Evolutionary conservation across 2,113 vertebrate genomes (phyloP), one percentile per base, ranked within the genome.

Genomic region (Chlorodrepanis virens): DNA sequence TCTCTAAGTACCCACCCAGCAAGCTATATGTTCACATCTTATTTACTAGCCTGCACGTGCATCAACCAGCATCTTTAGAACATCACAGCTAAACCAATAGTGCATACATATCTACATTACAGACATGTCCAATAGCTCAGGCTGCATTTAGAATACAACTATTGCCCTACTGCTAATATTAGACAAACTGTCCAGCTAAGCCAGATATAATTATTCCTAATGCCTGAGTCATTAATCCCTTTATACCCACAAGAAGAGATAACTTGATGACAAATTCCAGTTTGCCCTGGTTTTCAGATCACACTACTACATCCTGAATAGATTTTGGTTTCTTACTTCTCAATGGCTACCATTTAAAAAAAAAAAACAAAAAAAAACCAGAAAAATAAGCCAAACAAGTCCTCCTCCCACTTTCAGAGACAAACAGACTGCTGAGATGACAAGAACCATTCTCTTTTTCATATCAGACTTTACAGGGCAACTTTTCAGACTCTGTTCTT

Each of bases 261-360:
- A 91, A 92, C 64, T 44, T 78, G 90, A 93, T 90, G 76, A 53
- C 65, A 93, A 95, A 94, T 84, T 93, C 69, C 44, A 92, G 52
- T 87, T 89, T 71, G 56, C 67, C 65, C 85, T 89, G 56, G 14
- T 89, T 94, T 93, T 90, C 4, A 3, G 44, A 92, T 75, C 47
- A 83, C 31, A 45, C 24, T 68, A 4, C 50, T 50, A 68, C 19
- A 63, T 39, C n/a, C 60, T n/a, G 9, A 92, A 60, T 12, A 83
- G 20, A 44, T 90, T 82, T 86, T 80, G 29, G 33, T 39, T 84
- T 72, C 28, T 14, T 49, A 54, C 47, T 77, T 83, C 63, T 91
- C 35, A 71, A 9, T 37, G 14, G 54, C 25, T 65, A 67, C 18
- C 39, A 85, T 21, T 1, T 71, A n/a, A 47, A 77, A 42, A 52